Conservation (phyloP, 2,888 invertebrate species). For the Rotaria magnacalcarata region DNA sequence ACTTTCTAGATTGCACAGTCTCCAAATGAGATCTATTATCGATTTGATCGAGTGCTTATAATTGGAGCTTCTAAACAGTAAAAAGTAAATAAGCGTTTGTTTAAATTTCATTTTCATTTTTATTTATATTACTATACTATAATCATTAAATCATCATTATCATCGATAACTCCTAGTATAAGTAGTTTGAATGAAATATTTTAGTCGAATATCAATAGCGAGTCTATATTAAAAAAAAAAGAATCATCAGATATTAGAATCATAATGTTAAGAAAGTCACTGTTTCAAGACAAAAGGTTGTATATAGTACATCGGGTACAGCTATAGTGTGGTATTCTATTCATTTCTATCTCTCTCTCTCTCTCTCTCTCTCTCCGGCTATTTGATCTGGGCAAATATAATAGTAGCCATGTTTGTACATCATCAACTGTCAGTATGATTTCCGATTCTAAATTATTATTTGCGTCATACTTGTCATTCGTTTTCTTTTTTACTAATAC, state of each 20-base stretch:
- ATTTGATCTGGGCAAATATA: background rate
- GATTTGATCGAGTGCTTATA: no score
- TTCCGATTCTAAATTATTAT: background rate
- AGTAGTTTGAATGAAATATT: background rate
- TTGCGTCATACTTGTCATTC: background rate
- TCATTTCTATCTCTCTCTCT: background rate
- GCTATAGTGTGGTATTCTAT: background rate
- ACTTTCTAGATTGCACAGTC: background rate
- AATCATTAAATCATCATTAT: no score
- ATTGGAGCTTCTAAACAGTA: no score
- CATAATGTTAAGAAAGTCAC: background rate
- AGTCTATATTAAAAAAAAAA: background rate
- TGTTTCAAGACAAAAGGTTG: background rate
- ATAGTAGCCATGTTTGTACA: background rate
- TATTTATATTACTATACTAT: no score
- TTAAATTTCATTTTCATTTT: no score
- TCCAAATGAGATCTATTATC: background rate
- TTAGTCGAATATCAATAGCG: background rate
- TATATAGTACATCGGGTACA: background rate
- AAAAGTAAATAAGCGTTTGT: no score
- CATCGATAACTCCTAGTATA: background rate
- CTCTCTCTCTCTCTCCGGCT: background rate
- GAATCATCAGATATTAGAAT: background rate
- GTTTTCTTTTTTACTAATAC: background rate
- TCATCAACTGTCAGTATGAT: background rate